phyloP scores from a whole-genome alignment of 1,140 invertebrate species.

The Ganaspis sp. region DNA sequence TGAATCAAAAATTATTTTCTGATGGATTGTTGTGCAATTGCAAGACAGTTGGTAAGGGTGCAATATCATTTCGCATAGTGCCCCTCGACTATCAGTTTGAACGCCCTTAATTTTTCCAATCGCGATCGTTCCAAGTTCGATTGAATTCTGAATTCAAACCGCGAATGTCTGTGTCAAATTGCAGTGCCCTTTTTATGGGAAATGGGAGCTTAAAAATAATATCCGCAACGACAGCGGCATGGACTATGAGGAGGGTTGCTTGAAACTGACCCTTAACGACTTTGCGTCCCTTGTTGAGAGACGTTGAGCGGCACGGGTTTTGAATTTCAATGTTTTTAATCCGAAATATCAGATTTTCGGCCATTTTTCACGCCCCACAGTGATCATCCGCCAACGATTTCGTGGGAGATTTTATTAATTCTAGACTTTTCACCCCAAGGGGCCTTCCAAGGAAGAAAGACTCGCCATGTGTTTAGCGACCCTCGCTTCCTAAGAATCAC shows the following conservation, averaged over 20 bases:
- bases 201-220: conserved; percentile 72
- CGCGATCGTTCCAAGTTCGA: conserved; percentile 62
- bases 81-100: conserved; percentile 42
- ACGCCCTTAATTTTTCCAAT: conserved; percentile 66
- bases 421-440: conserved; percentile 53
- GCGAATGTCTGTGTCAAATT: conserved; percentile 73
- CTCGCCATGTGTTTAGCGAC: conserved; percentile 61
- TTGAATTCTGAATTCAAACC: conserved; percentile 73
- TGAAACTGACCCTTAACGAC: conserved; percentile 78
- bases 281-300: conserved; percentile 65
- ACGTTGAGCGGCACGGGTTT: conserved; percentile 69
- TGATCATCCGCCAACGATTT: conserved; percentile 59
- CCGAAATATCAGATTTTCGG: conserved; percentile 77
- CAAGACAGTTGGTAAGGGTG: conserved; percentile 24
- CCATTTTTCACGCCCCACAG: conserved; percentile 74
- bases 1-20: not conserved
- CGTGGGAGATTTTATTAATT: conserved; percentile 74
- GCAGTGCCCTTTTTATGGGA: conserved; percentile 56
- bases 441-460: conserved; percentile 41
- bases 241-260: conserved; percentile 43
- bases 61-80: conserved; percentile 35
- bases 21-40: conserved; percentile 29
- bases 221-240: conserved; percentile 61
- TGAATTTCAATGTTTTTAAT: conserved; percentile 78
- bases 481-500: conserved; percentile 51